Conservation (phyloP, 2,113 vertebrate genomes). For the Peromyscus maniculatus region DNA sequence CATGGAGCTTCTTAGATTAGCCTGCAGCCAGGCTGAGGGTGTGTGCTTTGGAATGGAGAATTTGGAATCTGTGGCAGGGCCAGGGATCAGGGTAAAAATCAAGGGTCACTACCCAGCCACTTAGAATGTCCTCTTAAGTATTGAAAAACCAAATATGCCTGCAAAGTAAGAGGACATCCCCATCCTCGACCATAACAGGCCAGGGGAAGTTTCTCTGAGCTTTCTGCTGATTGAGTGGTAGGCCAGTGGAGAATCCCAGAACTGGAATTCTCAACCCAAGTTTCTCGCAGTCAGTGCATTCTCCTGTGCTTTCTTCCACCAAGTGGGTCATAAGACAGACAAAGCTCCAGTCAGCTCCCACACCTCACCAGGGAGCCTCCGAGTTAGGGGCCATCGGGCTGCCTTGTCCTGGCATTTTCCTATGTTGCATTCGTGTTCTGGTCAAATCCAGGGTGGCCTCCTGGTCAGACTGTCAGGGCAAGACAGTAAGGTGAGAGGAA, state of each 20-base stretch:
- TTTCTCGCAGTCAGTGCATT: fast-evolving
- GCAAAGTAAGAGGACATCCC: background rate
- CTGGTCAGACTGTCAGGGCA: too few species aligned
- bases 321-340: too few species aligned
- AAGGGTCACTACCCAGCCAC: background rate
- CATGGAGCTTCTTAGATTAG: background rate
- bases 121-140: background rate
- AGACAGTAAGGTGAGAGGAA: too few species aligned
- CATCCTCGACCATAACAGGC: background rate
- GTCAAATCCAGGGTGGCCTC: too few species aligned
- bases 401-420: too few species aligned
- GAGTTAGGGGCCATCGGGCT: too few species aligned
- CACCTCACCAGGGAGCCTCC: too few species aligned
- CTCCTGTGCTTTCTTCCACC: background rate
- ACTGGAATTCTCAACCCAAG: background rate
- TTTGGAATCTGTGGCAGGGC: background rate
- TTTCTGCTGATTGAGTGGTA: background rate
- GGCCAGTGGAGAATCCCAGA: background rate
- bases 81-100: background rate
- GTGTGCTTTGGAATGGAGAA: background rate
- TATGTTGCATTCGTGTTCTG: too few species aligned
- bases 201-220: background rate
- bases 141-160: background rate
- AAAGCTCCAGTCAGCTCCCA: too few species aligned
- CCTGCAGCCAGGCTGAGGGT: background rate